Evolutionary conservation across 2,888 invertebrate species (phyloP), one percentile per base, ranked within the genome.

Genomic region (Iselma pallidipennis): DNA sequence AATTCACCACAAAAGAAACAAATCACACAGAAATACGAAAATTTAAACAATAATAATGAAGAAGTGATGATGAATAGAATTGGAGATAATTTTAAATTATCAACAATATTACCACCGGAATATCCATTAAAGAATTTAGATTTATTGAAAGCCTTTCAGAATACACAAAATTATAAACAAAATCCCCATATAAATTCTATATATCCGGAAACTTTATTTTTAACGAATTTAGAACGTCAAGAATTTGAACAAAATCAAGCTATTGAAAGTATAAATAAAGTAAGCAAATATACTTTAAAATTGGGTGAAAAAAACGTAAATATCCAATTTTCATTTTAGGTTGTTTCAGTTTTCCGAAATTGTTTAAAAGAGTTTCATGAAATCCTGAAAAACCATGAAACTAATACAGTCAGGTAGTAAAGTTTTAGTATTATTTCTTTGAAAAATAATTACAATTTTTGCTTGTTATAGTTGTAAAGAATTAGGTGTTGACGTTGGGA

Each of bases 401-500:
- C 69, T 74, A 59, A 55, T 66, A n/a, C n/a, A n/a, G n/a, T n/a
- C n/a, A n/a, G n/a, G n/a, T n/a, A n/a, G n/a, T n/a, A n/a, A n/a
- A n/a, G n/a, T n/a, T n/a, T n/a, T n/a, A n/a, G n/a, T n/a, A n/a
- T n/a, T n/a, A n/a, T n/a, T n/a, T n/a, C n/a, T n/a, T n/a, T n/a
- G n/a, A n/a, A n/a, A n/a, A n/a, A n/a, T n/a, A n/a, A n/a, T n/a
- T n/a, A n/a, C n/a, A n/a, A n/a, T n/a, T n/a, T n/a, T n/a, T n/a
- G n/a, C n/a, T n/a, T n/a, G n/a, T n/a, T n/a, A n/a, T n/a, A 57
- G 53, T 14, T 53, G 33, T n/a, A 63, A 72, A 49, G 74, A 78
- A 71, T 66, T 77, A 45, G 79, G 76, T 4, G 66, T 73, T 49
- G 73, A 72, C 50, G 72, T 71, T 12, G 68, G 76, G 37, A 72